Percentiles rank a stretch among this genome's conserved stretches.
These are phyloP conservation scores for Semicossyphus pulcher DNA, from an alignment of 2,113 vertebrate species.

Conservation along the genomic window DNA sequence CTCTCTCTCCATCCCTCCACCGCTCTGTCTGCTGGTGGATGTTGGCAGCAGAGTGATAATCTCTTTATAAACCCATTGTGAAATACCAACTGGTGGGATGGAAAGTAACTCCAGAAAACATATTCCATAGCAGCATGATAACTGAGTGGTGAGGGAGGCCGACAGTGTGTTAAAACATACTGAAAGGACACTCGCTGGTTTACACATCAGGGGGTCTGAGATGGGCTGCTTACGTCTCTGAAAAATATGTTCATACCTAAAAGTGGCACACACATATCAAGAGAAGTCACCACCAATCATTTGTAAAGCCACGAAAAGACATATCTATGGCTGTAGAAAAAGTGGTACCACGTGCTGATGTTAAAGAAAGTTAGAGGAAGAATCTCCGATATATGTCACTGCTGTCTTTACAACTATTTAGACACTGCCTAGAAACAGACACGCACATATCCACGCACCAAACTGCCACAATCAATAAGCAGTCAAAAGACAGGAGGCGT, in stretches of 20 bases:
- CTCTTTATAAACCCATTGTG: conserved; percentile 48
- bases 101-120: conserved; percentile 31
- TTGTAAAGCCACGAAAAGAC: not conserved
- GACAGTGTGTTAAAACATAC: not conserved
- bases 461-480: not conserved
- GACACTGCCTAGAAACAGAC: not conserved
- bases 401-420: no score
- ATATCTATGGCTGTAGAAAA: no score
- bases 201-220: not conserved
- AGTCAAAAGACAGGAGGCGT: not conserved
- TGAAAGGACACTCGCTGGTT: not conserved
- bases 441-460: not conserved
- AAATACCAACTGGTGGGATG: conserved; percentile 35
- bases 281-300: not conserved
- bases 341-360: no score
- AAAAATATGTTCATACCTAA: not conserved
- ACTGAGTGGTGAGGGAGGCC: conserved; percentile 14
- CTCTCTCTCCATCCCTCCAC: not conserved
- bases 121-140: conserved; percentile 21
- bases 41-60: conserved; percentile 41
- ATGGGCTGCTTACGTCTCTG: not conserved
- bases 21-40: conserved; percentile 20
- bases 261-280: not conserved
- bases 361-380: not conserved
- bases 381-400: not conserved